Percentiles rank a stretch among this genome's conserved stretches.
These are phyloP conservation scores for Glossophaga mutica DNA, from an alignment of 2,797 vertebrate species.

Conservation along the genomic window DNA sequence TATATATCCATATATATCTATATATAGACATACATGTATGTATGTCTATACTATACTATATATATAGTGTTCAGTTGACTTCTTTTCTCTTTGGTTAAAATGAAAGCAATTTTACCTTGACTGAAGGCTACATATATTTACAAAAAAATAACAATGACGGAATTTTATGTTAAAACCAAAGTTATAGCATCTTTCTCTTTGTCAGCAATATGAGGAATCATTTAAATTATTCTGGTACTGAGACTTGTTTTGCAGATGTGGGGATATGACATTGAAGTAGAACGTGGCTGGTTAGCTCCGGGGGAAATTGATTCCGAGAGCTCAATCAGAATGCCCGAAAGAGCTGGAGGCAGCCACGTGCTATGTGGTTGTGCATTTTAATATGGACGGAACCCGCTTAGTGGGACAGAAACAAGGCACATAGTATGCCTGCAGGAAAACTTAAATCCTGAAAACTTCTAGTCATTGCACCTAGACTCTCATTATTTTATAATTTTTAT, in stretches of 20 bases:
- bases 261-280: not conserved
- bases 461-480: not conserved
- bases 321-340: not conserved
- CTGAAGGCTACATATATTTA: not conserved
- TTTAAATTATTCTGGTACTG: conserved; percentile 16
- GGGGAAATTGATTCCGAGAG: not conserved
- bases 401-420: not conserved
- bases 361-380: not conserved
- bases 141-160: not conserved
- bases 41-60: too few species aligned
- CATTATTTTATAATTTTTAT: not conserved
- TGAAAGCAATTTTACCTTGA: not conserved
- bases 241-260: not conserved
- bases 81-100: not conserved
- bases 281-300: not conserved
- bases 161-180: not conserved
- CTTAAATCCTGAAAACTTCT: not conserved
- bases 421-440: not conserved
- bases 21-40: not conserved
- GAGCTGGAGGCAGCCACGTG: not conserved
- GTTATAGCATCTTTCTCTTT: not conserved
- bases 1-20: not conserved
- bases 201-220: not conserved
- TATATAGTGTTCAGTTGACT: not conserved
- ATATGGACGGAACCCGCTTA: not conserved